Percentiles rank a stretch among this genome's conserved stretches.
phyloP scores from a whole-genome alignment of 1,140 invertebrate genomes.

The Solenopsis fugax region DNA sequence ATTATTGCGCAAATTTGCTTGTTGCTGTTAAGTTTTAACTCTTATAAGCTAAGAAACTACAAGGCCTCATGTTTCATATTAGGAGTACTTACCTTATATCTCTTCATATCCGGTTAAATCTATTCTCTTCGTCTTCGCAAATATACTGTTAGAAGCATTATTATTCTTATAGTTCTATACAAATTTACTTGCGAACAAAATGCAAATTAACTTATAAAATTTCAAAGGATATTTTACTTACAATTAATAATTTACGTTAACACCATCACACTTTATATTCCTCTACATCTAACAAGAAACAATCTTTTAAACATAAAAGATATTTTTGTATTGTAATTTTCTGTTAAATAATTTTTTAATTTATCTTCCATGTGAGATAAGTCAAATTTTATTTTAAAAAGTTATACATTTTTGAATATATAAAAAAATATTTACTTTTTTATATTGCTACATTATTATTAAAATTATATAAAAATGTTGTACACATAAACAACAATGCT shows the following conservation, averaged over 20 bases:
- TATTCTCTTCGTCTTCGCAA: not conserved
- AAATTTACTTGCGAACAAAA: not conserved
- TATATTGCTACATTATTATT: not conserved
- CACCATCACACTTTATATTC: not conserved
- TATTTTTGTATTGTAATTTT: not conserved
- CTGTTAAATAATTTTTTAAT: not conserved
- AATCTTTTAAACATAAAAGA: not conserved
- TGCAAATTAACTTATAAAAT: not conserved
- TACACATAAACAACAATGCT: not conserved
- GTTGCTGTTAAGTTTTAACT: too few relatives aligned
- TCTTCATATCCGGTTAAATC: not conserved
- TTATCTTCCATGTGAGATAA: not conserved
- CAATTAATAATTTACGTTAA: not conserved
- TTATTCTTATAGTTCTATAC: not conserved
- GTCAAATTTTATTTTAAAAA: slow-evolving; percentile 10
- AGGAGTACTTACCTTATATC: not conserved
- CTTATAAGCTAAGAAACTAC: too few relatives aligned
- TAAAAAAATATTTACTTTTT: not conserved
- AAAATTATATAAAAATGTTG: not conserved
- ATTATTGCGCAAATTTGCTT: too few relatives aligned
- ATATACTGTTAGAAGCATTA: not conserved
- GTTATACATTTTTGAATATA: not conserved
- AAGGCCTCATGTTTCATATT: too few relatives aligned
- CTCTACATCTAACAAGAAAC: not conserved
- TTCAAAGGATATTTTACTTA: not conserved